A percentile compares a stretch with the other conserved stretches of the same genome.
These are phyloP conservation scores for Coptotermes formosanus DNA, from an alignment of 1,140 invertebrate species.

Conservation along the genomic window DNA sequence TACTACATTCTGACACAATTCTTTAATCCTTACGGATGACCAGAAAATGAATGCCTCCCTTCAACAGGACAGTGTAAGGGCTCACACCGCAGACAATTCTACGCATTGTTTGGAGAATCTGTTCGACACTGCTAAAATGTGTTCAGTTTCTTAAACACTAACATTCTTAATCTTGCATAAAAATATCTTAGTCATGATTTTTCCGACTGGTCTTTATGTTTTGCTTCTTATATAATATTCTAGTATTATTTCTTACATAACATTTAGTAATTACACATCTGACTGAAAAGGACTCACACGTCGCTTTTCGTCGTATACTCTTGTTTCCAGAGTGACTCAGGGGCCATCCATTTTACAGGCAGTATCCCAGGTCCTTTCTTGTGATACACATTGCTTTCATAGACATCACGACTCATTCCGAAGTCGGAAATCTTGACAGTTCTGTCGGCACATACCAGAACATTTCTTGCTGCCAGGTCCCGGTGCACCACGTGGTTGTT, in stretches of 20 bases:
- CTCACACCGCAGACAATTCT: no score
- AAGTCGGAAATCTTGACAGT: conserved; percentile 83
- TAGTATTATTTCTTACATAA: conserved; percentile 13
- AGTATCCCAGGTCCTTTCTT: conserved; percentile 73
- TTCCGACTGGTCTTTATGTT: neutral
- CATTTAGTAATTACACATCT: neutral
- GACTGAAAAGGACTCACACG: conserved; percentile 60
- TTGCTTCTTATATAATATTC: neutral
- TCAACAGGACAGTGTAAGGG: no score
- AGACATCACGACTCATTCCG: conserved; percentile 78
- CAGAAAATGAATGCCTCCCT: no score
- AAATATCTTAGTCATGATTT: neutral
- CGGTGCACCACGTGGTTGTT: conserved; percentile 79
- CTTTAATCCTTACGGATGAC: no score
- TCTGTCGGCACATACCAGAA: conserved; percentile 73
- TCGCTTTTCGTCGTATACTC: conserved; percentile 91
- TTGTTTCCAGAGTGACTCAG: conserved; percentile 85
- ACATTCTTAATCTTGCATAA: no score
- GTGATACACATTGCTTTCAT: conserved; percentile 75
- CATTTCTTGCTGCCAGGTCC: conserved; percentile 86
- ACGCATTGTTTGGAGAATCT: no score
- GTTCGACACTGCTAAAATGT: no score
- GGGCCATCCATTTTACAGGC: conserved; percentile 90
- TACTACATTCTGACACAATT: no score
- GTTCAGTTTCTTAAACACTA: no score